A percentile compares a stretch with the other conserved stretches of the same genome.
phyloP scores from a whole-genome alignment of 2,113 vertebrate species.

The Dendropsophus ebraccatus region DNA sequence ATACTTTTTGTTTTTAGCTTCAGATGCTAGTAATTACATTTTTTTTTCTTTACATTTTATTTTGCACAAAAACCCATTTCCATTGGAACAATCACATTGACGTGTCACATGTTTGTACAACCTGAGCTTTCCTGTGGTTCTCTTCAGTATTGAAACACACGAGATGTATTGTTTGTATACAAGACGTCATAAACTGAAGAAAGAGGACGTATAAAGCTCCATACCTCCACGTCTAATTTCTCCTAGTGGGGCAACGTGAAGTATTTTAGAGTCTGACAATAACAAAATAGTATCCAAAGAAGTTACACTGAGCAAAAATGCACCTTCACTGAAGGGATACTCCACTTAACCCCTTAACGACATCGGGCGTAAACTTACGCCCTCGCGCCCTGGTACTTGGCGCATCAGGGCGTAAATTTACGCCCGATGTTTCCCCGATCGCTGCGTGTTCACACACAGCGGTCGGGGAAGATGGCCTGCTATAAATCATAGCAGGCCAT shows the following conservation, averaged over 20 bases:
- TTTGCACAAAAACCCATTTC: neutral
- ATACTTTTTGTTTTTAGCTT: neutral
- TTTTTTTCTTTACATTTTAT: neutral
- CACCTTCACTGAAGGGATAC: too few species aligned
- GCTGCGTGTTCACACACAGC: too few species aligned
- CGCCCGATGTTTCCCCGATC: too few species aligned
- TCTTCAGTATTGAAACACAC: neutral
- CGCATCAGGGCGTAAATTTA: too few species aligned
- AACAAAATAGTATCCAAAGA: neutral
- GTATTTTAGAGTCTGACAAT: neutral
- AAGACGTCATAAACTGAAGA: neutral
- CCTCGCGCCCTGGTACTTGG: too few species aligned
- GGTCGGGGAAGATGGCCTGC: too few species aligned
- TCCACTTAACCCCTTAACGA: too few species aligned
- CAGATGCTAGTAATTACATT: neutral
- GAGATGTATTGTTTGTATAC: neutral
- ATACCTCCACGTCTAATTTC: neutral
- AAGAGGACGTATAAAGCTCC: neutral
- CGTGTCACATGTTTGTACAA: neutral
- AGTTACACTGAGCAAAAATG: neutral
- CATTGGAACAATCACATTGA: constrained; percentile 8
- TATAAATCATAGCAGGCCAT: too few species aligned
- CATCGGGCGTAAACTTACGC: too few species aligned
- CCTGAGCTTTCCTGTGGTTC: neutral
- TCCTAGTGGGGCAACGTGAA: neutral